A percentile compares a stretch with the other conserved stretches of the same genome.
Conservation (phyloP, 2,888 invertebrate species). For the Macaria notata region DNA sequence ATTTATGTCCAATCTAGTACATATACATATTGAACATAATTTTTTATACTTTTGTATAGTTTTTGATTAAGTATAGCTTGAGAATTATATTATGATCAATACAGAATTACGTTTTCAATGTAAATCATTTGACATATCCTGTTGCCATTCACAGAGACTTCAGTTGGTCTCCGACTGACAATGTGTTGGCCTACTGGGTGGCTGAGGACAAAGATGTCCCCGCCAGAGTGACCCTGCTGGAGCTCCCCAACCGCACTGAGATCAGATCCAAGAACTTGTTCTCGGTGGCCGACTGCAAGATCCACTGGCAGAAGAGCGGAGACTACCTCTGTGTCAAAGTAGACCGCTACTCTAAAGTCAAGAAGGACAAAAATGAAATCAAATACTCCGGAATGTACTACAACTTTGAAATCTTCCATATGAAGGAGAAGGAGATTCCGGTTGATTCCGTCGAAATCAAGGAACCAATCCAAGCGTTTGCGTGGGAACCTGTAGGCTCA, state of each 20-base stretch:
- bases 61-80: no score
- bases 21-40: no score
- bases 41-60: no score
- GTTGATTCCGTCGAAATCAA: constrained; percentile 99
- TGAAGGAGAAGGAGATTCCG: constrained; percentile 98
- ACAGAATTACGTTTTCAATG: no score
- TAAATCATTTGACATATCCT: no score
- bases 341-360: constrained; percentile 91
- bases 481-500: constrained; percentile 98
- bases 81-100: no score
- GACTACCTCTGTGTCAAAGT: constrained; percentile 98
- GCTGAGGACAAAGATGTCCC: constrained; percentile 98
- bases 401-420: constrained; percentile 99
- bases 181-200: constrained; percentile 98
- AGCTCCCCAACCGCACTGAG: constrained; percentile 95
- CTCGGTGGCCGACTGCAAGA: constrained; percentile 98
- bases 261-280: constrained; percentile 97
- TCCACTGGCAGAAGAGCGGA: constrained; percentile 99
- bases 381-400: constrained; percentile 99
- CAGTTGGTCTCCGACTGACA: constrained; percentile 99
- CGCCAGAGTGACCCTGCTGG: constrained; percentile 95
- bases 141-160: constrained; percentile 86
- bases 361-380: constrained; percentile 95
- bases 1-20: no score
- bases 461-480: constrained; percentile 95